A percentile compares a stretch with the other conserved stretches of the same genome.
These are phyloP conservation scores for Acestrorhynchus altus DNA, from an alignment of 2,797 vertebrate species.

Conservation along the genomic window DNA sequence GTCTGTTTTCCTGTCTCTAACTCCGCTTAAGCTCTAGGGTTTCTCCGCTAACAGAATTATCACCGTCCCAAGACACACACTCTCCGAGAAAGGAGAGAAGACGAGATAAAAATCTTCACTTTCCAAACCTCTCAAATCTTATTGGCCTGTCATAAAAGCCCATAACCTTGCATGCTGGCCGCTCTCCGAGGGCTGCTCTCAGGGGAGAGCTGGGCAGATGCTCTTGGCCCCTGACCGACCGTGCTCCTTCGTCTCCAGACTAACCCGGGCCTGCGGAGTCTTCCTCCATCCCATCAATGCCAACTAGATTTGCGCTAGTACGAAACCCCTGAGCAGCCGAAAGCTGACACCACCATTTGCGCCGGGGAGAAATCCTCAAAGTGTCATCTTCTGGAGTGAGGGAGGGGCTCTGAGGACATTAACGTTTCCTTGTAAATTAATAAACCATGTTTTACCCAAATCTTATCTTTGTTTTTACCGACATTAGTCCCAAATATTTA, in stretches of 20 bases:
- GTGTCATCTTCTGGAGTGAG: conserved; percentile 81
- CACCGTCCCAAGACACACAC: conserved; percentile 92
- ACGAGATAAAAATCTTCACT: conserved; percentile 91
- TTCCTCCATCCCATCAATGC: conserved; percentile 87
- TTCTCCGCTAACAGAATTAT: conserved; percentile 94
- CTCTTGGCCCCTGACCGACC: conserved; percentile 81
- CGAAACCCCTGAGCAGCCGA: conserved; percentile 81
- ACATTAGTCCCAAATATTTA: conserved; percentile 97
- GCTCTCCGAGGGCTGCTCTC: conserved; percentile 79
- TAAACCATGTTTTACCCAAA: conserved; percentile 90
- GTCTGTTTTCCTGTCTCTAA: conserved; percentile 95
- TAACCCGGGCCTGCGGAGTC: conserved; percentile 81
- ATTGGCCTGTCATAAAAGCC: conserved; percentile 91
- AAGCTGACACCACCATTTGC: conserved; percentile 90
- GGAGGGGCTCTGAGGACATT: conserved; percentile 79
- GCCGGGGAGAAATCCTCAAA: conserved; percentile 84
- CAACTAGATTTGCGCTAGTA: conserved; percentile 89
- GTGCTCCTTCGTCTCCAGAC: conserved; percentile 82
- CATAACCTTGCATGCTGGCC: conserved; percentile 84
- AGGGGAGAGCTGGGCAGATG: conserved; percentile 78
- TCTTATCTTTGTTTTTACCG: conserved; percentile 89
- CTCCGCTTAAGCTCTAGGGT: conserved; percentile 93
- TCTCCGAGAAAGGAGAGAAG: conserved; percentile 86
- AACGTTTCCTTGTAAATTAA: conserved; percentile 90
- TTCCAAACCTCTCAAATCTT: conserved; percentile 86